Evolutionary conservation across 2,113 vertebrate genomes (phyloP), one percentile per base, ranked within the genome.

Genomic region (Mungos mungo): DNA sequence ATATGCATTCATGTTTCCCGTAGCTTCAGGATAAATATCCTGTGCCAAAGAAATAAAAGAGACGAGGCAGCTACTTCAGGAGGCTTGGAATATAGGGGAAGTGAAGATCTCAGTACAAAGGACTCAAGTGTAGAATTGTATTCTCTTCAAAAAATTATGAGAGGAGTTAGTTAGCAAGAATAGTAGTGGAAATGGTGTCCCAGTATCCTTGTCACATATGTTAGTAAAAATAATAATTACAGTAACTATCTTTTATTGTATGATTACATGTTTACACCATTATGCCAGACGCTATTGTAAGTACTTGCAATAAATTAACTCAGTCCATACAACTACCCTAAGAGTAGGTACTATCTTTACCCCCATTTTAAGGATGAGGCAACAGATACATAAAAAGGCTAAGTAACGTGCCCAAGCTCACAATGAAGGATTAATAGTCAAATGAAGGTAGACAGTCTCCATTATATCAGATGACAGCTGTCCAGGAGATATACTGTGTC

Each of bases 11-110:
- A 25, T 33, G 54, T 38, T 91, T 96, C 74, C 69, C 91, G 12
- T 74, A 93, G 69, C 95, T 88, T 66, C 89, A 84, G 76, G 69
- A 90, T 35, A 95, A 77, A 80, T 65, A 86, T 80, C 65, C n/a
- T 81, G 71, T 84, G 81, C 60, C 71, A 96, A 88, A 84, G 54
- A 93, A 83, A 54, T 80, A 79, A 86, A 68, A 89, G 23, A 93
- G n/a, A 76, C n/a, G 93, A 76, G 18, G 38, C 33, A 74, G 52
- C 66, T 90, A 76, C 72, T 82, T 71, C n/a, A 66, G 60, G 79
- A 95, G 45, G 5, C 47, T 69, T 41, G 35, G 85, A 88, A 90
- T 81, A 83, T 11, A 90, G 23, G 45, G 50, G n/a, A 86, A 69
- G 31, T 60, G 19, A 86, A 81, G 7, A 63, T n/a, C 69, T 88